These are phyloP conservation scores for Pseudomyrmex flavicornis DNA, from an alignment of 1,140 invertebrate species.

Conservation along the genomic window DNA sequence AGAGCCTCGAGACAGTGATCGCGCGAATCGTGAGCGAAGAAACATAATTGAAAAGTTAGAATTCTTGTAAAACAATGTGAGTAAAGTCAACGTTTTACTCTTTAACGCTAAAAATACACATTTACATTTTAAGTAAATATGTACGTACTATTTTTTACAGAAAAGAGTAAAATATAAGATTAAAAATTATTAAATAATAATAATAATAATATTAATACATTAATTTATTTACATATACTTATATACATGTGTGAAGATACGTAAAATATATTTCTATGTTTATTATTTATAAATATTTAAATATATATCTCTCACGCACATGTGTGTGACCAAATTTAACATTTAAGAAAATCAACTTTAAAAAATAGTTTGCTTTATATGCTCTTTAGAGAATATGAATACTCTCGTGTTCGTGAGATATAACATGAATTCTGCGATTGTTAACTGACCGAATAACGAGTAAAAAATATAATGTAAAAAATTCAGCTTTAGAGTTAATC, in stretches of 20 bases:
- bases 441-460: constrained; percentile 27
- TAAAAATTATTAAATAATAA: no score
- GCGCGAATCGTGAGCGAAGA: constrained; percentile 41
- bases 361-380: background rate
- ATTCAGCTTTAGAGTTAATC: background rate
- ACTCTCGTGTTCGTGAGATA: background rate
- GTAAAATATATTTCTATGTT: no score
- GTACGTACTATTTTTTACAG: no score
- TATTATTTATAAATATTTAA: no score
- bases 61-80: background rate
- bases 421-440: constrained; percentile 11
- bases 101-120: background rate
- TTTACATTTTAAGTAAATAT: background rate
- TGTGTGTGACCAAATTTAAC: no score
- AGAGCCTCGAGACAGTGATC: constrained; percentile 47
- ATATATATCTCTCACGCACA: no score
- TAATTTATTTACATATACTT: no score
- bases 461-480: constrained; percentile 48
- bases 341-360: no score
- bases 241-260: no score
- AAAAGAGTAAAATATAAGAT: no score
- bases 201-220: no score
- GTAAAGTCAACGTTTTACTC: background rate
- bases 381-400: background rate
- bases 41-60: constrained; percentile 12